These are phyloP conservation scores for Bradysia coprophila DNA, from an alignment of 1,140 invertebrate species.

Conservation along the genomic window DNA sequence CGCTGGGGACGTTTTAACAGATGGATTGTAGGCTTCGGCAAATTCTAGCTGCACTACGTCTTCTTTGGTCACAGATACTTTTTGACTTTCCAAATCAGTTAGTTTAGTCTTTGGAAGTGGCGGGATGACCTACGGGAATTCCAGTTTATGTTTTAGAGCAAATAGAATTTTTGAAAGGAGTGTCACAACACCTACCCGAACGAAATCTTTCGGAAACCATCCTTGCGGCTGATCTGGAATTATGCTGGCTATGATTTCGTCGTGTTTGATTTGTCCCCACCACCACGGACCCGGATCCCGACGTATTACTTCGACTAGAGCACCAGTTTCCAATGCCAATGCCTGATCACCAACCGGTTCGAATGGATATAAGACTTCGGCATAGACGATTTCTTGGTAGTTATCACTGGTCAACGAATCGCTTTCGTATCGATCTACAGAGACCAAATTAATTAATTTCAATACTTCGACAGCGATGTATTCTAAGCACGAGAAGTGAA, in stretches of 20 bases:
- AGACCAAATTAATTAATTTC: not conserved
- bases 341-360: slow-evolving; percentile 20
- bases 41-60: too few relatives aligned
- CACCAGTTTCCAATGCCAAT: slow-evolving; percentile 18
- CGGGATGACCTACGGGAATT: not conserved
- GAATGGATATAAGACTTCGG: slow-evolving; percentile 22
- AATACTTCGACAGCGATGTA: not conserved
- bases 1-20: slow-evolving; percentile 6
- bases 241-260: slow-evolving; percentile 13
- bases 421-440: slow-evolving; percentile 16
- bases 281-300: slow-evolving; percentile 22
- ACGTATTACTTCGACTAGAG: slow-evolving; percentile 18
- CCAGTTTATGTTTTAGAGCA: too few relatives aligned
- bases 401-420: slow-evolving; percentile 7
- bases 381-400: slow-evolving; percentile 8
- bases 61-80: too few relatives aligned
- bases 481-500: too few relatives aligned
- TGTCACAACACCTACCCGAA: slow-evolving; percentile 8
- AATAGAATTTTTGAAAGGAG: too few relatives aligned
- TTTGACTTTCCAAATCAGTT: too few relatives aligned
- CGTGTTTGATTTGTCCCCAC: slow-evolving; percentile 17
- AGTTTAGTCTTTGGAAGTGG: not conserved
- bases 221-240: slow-evolving; percentile 17
- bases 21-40: slow-evolving; percentile 2
- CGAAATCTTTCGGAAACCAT: slow-evolving; percentile 24